These are phyloP conservation scores for Ips typographus DNA, from an alignment of 1,140 invertebrate species.

Conservation along the genomic window DNA sequence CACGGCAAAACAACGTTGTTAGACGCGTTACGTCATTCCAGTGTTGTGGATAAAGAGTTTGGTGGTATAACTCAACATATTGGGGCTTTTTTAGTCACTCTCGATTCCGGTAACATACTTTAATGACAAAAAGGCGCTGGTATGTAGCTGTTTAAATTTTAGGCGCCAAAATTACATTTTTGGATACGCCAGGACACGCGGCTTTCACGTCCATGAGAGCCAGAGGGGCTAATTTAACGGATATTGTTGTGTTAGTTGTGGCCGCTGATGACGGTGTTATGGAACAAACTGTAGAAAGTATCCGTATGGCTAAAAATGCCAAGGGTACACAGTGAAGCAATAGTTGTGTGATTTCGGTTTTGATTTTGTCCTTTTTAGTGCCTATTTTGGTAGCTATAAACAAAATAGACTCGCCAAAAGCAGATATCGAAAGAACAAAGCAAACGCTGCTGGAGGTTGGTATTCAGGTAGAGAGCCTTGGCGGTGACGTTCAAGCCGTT, in stretches of 20 bases:
- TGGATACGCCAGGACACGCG: slow-evolving; percentile 99
- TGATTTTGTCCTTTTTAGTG: slow-evolving; percentile 60
- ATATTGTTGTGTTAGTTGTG: slow-evolving; percentile 95
- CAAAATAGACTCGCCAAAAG: slow-evolving; percentile 93
- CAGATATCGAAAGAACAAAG: slow-evolving; percentile 78
- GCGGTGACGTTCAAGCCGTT: slow-evolving; percentile 91
- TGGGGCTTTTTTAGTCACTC: slow-evolving; percentile 89
- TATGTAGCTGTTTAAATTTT: not conserved
- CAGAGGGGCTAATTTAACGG: slow-evolving; percentile 89
- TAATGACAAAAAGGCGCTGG: not conserved
- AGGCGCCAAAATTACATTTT: slow-evolving; percentile 82
- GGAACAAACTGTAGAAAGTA: slow-evolving; percentile 90
- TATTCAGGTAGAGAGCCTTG: slow-evolving; percentile 82
- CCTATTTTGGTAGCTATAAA: slow-evolving; percentile 98
- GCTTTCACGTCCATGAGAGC: slow-evolving; percentile 91
- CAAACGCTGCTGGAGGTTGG: slow-evolving; percentile 73
- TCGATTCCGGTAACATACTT: slow-evolving; percentile 56
- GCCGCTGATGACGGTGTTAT: slow-evolving; percentile 99
- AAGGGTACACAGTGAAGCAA: slow-evolving; percentile 56
- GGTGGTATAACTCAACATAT: slow-evolving; percentile 99
- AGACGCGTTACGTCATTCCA: slow-evolving; percentile 83
- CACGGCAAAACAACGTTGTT: slow-evolving; percentile 98
- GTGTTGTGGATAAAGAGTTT: slow-evolving; percentile 89
- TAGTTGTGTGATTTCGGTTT: slow-evolving; percentile 4
- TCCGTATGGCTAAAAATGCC: slow-evolving; percentile 73